Base-by-base conservation (phyloP, 2,797 vertebrate genomes). In the Botia kubotai region DNA sequence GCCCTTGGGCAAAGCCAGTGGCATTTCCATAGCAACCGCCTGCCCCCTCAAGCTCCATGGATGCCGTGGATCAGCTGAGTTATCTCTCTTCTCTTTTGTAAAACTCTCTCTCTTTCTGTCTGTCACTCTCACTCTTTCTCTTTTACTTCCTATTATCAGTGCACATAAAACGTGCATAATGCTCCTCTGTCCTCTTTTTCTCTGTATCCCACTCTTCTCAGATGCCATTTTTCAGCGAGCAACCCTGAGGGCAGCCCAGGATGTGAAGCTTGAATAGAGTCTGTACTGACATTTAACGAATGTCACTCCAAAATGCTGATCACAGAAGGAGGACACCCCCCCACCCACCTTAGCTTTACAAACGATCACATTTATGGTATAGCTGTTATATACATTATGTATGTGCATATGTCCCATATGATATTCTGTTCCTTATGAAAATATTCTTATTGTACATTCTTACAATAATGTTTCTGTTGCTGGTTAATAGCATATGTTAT, bases 1-100 rank as follows among this genome's bases (percentile, higher is more conserved):
- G 94, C 94, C 93, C 93, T 93, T 92, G 86, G 94, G 94, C 91
- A 93, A 95, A 93, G 93, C 92, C 94, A 95, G 92, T 92, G 95
- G 94, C 93, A 88, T 93, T 92, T 91, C 92, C 93, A 93, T 93
- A 75, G 87, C 89, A 92, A 91, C 90, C 84, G 82, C 80, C 86
- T 84, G 84, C 84, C 87, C 86, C 86, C 91, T 92, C 93, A 93
- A 91, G 87, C 72, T 85, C 92, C 90, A 89, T 90, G 91, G 93
- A 90, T 92, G 91, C 92, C 87, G 89, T 91, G 90, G 93, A 93
- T 90, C 91, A 89, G 80, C 83, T 87, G 80, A 91, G 89, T 91
- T 88, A 89, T 88, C 87, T 84, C 72, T 87, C 84, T 62, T 87
- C 88, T 84, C 85, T 73, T 82, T 82, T 83, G 82, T 75, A 83